Base-by-base conservation (phyloP, 1,140 invertebrate species). In the Dolichoris vasculosae region DNA sequence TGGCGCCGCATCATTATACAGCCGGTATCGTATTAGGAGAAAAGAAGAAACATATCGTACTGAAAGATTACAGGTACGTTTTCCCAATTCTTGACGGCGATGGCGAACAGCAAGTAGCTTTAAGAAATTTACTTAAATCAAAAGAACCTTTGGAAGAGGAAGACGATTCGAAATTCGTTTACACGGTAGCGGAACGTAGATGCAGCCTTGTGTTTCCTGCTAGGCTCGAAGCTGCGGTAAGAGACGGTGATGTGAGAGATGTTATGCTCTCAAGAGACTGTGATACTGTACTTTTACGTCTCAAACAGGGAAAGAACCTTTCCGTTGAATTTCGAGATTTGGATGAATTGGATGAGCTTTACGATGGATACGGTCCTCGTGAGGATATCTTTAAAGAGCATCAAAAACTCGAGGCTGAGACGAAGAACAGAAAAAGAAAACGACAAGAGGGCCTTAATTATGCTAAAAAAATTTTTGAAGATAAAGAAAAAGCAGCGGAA, bases 141-240 rank as follows among this genome's bases (percentile, higher is more conserved):
- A 96, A 96, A 89, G 92, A 95, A 87, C 93, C 95, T 0, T 83
- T 87, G 11, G 82, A 89, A 6, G 93, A 93, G 0, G 92, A 93
- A 6, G 94, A 95, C 40, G 93, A 94, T 4, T 93, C 94, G 26
- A 94, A 94, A 75, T 97, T 96, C 89, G 96, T 97, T n/a, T 97
- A 97, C 89, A 95, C 95, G 2, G 95, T 97, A 11, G 93, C 95
- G 85, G 96, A 97, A 89, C 95, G 95, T 88, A 94, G 95, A 89
- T 96, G 95, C 88, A 96, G 95, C 89, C 93, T 97, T 38, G 95
- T 97, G n/a, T 95, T 97, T 87, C 95, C 96, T 1, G 95, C 96
- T 20, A 94, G 95, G 81, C 93, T 97, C 85, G 97, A 97, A 91
- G 95, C 95, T 2, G 96, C 96, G 26, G 95, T 97, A 40, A 92